A percentile compares a stretch with the other conserved stretches of the same genome.
Evolutionary conservation across 2,113 vertebrate species (phyloP).

Genomic region (Corynorhinus townsendii): DNA sequence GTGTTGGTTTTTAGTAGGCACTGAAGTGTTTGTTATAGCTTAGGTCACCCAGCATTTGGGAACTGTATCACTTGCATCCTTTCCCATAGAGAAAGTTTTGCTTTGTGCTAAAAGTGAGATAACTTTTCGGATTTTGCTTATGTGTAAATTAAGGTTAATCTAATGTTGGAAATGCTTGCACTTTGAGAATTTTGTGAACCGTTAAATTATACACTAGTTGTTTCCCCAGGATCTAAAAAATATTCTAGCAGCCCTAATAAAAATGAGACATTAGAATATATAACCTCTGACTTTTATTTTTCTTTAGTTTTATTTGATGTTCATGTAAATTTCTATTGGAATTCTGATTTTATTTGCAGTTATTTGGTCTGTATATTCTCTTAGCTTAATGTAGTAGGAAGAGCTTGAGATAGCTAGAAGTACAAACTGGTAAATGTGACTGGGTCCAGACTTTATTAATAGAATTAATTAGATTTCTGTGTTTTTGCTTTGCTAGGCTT

Average conservation of each 20-base stretch:
- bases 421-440: neutral
- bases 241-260: neutral
- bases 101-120: neutral
- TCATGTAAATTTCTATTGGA: neutral
- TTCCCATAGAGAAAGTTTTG: neutral
- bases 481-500: conserved; percentile 8
- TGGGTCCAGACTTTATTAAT: neutral
- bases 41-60: neutral
- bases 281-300: neutral
- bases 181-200: conserved; percentile 14
- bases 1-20: neutral
- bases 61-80: neutral
- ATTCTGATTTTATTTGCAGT: conserved; percentile 21
- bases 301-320: neutral
- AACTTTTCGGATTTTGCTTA: neutral
- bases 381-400: neutral
- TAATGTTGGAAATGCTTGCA: neutral
- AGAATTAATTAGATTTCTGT: conserved; percentile 6
- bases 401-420: neutral
- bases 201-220: neutral
- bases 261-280: neutral
- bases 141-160: neutral
- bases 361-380: neutral
- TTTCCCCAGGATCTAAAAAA: neutral
- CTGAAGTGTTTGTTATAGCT: neutral